Conservation (phyloP, 1,140 invertebrate species). For the Leptopilina boulardi region DNA sequence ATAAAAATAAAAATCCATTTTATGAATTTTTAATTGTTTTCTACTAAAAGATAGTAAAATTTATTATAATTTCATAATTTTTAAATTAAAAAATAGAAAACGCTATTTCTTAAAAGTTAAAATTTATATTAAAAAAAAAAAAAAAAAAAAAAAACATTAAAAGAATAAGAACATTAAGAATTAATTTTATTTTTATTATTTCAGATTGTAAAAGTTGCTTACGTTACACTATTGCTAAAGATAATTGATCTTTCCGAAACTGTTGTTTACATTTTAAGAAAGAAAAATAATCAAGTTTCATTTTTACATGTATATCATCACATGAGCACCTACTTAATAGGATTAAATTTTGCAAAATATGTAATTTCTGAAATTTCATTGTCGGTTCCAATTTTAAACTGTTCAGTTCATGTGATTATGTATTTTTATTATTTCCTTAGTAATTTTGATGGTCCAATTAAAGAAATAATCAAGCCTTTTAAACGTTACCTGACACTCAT, state of each 20-base stretch:
- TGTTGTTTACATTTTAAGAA: neutral
- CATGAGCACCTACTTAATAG: neutral
- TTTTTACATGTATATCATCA: neutral
- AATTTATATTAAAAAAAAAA: too few species aligned
- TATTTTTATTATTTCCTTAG: neutral
- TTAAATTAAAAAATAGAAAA: too few species aligned
- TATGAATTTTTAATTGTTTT: too few species aligned
- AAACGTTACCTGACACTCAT: neutral
- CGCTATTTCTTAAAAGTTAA: too few species aligned
- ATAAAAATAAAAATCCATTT: too few species aligned
- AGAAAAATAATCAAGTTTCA: conserved; percentile 7
- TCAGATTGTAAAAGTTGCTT: neutral
- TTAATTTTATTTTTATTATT: neutral
- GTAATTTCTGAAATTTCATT: neutral
- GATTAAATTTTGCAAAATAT: neutral
- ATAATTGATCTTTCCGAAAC: neutral
- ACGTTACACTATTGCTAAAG: neutral
- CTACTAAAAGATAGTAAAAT: too few species aligned
- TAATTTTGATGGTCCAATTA: conserved; percentile 5
- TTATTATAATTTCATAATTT: too few species aligned
- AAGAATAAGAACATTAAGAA: too few species aligned
- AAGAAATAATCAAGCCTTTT: neutral
- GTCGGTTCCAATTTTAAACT: neutral
- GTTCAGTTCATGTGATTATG: neutral
- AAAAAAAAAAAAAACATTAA: too few species aligned